phyloP scores from a whole-genome alignment of 2,797 vertebrate genomes.

The Parambassis ranga region DNA sequence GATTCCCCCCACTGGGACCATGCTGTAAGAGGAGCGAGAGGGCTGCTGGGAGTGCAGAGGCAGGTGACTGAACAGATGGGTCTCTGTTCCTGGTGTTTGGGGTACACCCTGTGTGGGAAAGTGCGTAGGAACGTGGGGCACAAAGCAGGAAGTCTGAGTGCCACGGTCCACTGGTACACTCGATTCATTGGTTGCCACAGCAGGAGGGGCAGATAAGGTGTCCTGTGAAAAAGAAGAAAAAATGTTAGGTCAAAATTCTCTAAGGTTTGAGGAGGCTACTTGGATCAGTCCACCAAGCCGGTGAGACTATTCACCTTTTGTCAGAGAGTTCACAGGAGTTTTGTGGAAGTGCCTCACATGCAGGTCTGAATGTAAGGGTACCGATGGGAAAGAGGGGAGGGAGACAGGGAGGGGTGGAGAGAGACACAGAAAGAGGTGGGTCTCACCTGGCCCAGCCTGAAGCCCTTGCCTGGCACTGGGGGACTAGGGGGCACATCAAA shows the following conservation, averaged over 20 bases:
- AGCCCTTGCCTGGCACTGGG: constrained; percentile 63
- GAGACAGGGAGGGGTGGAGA: constrained; percentile 22
- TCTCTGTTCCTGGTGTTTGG: constrained; percentile 60
- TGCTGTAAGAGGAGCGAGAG: constrained; percentile 85
- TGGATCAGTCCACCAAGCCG: background rate
- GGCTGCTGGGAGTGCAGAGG: constrained; percentile 96
- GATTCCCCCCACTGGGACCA: constrained; percentile 92
- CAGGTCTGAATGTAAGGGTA: constrained; percentile 50
- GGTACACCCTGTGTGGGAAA: constrained; percentile 60
- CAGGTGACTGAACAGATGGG: constrained; percentile 94
- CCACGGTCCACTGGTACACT: constrained; percentile 71
- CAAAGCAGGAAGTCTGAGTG: constrained; percentile 75
- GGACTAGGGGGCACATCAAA: constrained; percentile 77
- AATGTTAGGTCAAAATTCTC: background rate
- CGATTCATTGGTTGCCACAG: constrained; percentile 46
- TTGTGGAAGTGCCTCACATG: constrained; percentile 58
- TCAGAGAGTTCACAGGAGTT: constrained; percentile 54
- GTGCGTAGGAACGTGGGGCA: constrained; percentile 69
- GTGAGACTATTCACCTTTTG: constrained; percentile 49
- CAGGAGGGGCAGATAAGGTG: background rate
- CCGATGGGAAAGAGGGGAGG: constrained; percentile 27
- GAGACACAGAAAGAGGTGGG: constrained; percentile 32
- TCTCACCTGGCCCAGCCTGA: constrained; percentile 79
- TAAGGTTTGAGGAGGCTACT: background rate
- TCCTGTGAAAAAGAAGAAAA: constrained; percentile 53